Conservation (phyloP, 1,140 invertebrate genomes). For the Fopius arisanus region DNA sequence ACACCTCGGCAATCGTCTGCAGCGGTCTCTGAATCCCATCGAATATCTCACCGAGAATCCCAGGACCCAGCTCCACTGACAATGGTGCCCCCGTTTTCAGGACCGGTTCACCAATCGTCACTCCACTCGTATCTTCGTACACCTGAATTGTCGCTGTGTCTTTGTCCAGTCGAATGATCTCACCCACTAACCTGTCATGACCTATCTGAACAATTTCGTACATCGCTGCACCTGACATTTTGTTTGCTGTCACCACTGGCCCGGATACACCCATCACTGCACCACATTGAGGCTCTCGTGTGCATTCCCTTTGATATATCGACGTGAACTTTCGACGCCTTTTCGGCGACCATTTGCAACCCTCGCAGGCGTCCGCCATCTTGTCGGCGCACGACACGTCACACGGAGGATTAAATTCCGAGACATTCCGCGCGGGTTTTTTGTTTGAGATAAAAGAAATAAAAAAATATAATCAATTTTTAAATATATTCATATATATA, state of each 20-base stretch:
- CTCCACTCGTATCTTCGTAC: slow-evolving; percentile 88
- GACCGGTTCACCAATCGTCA: slow-evolving; percentile 87
- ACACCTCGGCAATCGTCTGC: slow-evolving; percentile 74
- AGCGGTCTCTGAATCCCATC: slow-evolving; percentile 87
- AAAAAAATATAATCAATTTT: too few species aligned
- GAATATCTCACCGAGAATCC: slow-evolving; percentile 76
- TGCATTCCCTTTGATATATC: not conserved
- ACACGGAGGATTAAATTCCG: too few species aligned
- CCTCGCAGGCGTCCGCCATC: not conserved
- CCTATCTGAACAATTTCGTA: slow-evolving; percentile 81
- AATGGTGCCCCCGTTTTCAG: slow-evolving; percentile 81
- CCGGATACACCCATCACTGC: slow-evolving; percentile 38
- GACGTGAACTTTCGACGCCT: not conserved
- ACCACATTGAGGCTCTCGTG: slow-evolving; percentile 23
- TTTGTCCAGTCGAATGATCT: slow-evolving; percentile 79
- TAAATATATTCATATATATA: too few species aligned
- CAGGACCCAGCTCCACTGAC: slow-evolving; percentile 85
- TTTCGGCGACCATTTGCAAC: not conserved
- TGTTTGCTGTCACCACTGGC: slow-evolving; percentile 50
- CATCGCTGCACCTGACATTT: slow-evolving; percentile 58
- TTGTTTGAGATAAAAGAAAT: too few species aligned
- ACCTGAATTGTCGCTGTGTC: slow-evolving; percentile 66
- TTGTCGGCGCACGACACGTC: not conserved
- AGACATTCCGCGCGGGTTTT: too few species aligned
- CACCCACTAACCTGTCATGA: slow-evolving; percentile 74